Evolutionary conservation across 1,140 invertebrate species (phyloP), one percentile per base, ranked within the genome.

Genomic region (Manduca sexta): DNA sequence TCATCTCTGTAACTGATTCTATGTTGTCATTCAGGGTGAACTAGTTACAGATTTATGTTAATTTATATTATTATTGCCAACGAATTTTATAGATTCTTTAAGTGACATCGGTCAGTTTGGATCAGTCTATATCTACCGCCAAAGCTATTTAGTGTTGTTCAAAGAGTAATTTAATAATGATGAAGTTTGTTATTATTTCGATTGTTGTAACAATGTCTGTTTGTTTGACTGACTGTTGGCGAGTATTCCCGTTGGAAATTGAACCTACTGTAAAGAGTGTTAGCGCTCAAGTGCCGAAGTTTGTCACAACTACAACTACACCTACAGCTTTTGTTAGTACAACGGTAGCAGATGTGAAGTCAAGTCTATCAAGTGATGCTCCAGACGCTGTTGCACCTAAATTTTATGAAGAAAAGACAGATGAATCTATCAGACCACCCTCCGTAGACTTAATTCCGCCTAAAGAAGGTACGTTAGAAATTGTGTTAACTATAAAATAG

Each of bases 161-260:
- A 26, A 26, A 3, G 21, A 3, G 8, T 35, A 48, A 34, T 35
- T 47, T 31, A 13, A 10, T 47, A 12, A 61, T 52, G 44, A 61
- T 56, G 54, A 37, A 43, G 33, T 38, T 34, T 35, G 14, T 37
- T 11, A 18, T 42, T 34, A 11, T 47, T n/a, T 17, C 49, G 31
- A 30, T 52, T 10, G 10, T 46, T 41, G 15, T 45, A 26, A 11
- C 14, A 29, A 16, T 42, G 0, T 2, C 45, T 12, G 31, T 49
- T 11, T 42, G 8, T 14, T 42, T 26, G 12, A 48, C 45, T 17
- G 35, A 35, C 15, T 29, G 50, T 13, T 54, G 50, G 52, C 35
- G n/a, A 41, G 26, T 61, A 33, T 61, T 61, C n/a, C 59, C 59
- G 5, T 46, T 61, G 38, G 43, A 33, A 8, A 45, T 45, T 21